Evolutionary conservation across 2,888 invertebrate species (phyloP), one percentile per base, ranked within the genome.

Genomic region (Seira ritae): DNA sequence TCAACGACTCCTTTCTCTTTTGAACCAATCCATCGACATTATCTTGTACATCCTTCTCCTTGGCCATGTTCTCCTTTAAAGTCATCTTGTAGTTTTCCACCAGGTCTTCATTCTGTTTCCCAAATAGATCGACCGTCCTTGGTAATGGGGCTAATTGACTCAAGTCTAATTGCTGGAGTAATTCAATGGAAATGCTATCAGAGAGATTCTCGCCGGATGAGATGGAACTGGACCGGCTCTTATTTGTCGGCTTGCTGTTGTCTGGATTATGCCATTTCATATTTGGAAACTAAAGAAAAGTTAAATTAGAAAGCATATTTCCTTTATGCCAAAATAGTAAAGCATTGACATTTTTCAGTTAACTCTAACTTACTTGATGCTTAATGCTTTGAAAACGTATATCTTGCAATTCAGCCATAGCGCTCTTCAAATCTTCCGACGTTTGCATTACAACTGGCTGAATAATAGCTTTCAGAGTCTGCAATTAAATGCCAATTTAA

Each of bases 391-490:
- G 80, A 72, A 84, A 78, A 0, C 88, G 86, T 17, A 86, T 65
- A 10, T 83, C 84, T 46, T 84, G 83, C 0, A 87, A 75, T 71
- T 80, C 80, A 22, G 80, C 76, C 31, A 85, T 74, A 10, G 79
- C 78, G 12, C 82, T 83, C 67, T 83, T 84, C 19, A 88, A 82
- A 70, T 85, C 84, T 8, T 74, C 79, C 3, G 84, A 78, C 10
- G 85, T 74, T 31, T 81, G 74, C 42, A 50, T 62, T 0, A 87
- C 68, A 10, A 86, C 87, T 0, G 87, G 87, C 23, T 86, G 85
- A 1, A 88, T 86, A 10, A 88, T 82, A n/a, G 82, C 79, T 50
- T 87, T 85, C 1, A 88, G 60, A 1, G 88, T 86, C 86, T 85
- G 55, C 12, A 67, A 69, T 65, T 15, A 42, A 42, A 42, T 1